phyloP scores from a whole-genome alignment of 2,888 invertebrate genomes.

The Dione juno region DNA sequence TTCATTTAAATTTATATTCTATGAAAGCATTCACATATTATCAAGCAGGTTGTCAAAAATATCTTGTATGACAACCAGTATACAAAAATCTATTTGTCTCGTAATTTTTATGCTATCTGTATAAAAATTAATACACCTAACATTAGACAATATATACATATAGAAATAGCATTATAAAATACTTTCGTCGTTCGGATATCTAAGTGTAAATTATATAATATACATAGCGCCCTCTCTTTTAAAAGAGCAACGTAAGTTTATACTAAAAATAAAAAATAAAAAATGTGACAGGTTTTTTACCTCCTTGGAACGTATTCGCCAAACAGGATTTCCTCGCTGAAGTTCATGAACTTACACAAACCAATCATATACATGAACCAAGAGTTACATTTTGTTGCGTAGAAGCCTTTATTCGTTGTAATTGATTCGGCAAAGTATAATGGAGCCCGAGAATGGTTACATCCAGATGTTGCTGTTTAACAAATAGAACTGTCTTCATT shows the following conservation, averaged over 20 bases:
- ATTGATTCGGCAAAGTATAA: constrained; percentile 85
- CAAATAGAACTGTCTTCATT: neutral
- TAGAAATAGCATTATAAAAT: neutral
- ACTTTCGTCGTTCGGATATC: neutral
- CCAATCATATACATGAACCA: constrained; percentile 81
- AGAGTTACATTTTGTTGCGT: constrained; percentile 78
- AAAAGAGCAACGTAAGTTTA: constrained; percentile 1
- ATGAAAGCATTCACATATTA: too few species aligned
- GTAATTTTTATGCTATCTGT: too few species aligned
- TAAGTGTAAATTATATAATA: constrained; percentile 1
- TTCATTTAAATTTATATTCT: too few species aligned
- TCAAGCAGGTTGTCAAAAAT: too few species aligned
- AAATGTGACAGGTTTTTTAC: constrained; percentile 59
- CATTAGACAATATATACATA: too few species aligned
- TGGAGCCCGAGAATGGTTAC: constrained; percentile 84
- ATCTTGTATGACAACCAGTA: too few species aligned
- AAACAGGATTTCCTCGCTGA: constrained; percentile 68
- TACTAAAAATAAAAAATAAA: neutral
- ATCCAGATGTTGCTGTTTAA: constrained; percentile 12
- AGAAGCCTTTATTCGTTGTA: constrained; percentile 78
- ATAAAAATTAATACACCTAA: too few species aligned
- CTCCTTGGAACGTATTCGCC: constrained; percentile 77
- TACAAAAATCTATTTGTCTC: too few species aligned
- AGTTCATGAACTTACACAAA: constrained; percentile 69
- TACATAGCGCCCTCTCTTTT: neutral